Conservation (phyloP, 2,113 vertebrate genomes). For the Pogona vitticeps region DNA sequence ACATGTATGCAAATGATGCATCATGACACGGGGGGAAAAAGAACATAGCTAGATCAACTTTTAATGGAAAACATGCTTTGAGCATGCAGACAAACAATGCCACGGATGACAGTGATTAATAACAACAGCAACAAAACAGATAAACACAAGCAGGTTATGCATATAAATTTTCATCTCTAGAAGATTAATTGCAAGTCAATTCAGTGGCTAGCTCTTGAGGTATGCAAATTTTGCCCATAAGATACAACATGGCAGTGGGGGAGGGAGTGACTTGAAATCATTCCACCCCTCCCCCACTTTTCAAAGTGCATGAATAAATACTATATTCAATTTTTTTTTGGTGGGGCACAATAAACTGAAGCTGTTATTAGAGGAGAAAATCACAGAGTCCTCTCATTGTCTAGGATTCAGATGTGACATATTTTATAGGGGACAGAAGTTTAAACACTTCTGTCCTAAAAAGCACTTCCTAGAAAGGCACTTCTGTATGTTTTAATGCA, state of each 20-base stretch:
- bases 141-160: constrained; percentile 43
- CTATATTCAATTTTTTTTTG: constrained; percentile 21
- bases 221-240: constrained; percentile 60
- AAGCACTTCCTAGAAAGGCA: too few relatives aligned
- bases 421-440: constrained; percentile 44
- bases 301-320: constrained; percentile 65
- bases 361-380: constrained; percentile 40
- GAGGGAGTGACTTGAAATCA: constrained; percentile 58
- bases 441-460: too few relatives aligned
- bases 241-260: constrained; percentile 65
- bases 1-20: constrained; percentile 72
- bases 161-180: constrained; percentile 35
- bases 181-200: constrained; percentile 74
- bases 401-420: constrained; percentile 5
- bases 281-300: constrained; percentile 51
- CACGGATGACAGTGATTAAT: constrained; percentile 70
- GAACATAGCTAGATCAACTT: constrained; percentile 75
- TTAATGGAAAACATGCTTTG: constrained; percentile 77
- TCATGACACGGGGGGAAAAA: constrained; percentile 66
- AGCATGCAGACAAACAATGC: constrained; percentile 78
- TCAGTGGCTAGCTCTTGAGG: constrained; percentile 69
- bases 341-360: constrained; percentile 13
- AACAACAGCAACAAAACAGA: constrained; percentile 71
- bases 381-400: constrained; percentile 20
- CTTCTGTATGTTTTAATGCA: constrained; percentile 49